A percentile compares a stretch with the other conserved stretches of the same genome.
These are phyloP conservation scores for Coptotermes formosanus DNA, from an alignment of 1,140 invertebrate genomes.

Conservation along the genomic window DNA sequence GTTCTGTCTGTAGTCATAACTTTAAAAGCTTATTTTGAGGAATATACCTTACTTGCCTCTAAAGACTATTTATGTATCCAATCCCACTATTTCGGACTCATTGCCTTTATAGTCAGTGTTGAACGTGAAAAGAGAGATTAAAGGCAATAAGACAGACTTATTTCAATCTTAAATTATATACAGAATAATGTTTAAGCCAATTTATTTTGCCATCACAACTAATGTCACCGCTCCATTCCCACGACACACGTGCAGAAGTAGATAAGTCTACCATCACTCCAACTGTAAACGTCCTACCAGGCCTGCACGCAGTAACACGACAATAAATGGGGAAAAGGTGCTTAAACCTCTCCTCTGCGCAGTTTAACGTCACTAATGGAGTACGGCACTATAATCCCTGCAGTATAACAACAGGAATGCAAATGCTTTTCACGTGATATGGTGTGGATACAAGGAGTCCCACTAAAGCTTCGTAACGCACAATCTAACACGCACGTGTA, in stretches of 20 bases:
- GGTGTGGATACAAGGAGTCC: not conserved
- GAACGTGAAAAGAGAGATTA: not conserved
- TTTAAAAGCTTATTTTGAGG: no score
- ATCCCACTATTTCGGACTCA: not conserved
- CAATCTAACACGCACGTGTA: not conserved
- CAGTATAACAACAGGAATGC: not conserved
- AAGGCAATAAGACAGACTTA: not conserved
- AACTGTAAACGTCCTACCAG: no score
- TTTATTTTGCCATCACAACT: not conserved
- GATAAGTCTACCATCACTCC: not conserved
- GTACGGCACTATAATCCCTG: not conserved
- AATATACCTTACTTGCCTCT: not conserved
- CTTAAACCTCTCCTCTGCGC: not conserved
- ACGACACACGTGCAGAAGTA: not conserved
- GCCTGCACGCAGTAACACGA: no score
- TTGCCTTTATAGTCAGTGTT: not conserved
- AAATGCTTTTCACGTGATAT: not conserved
- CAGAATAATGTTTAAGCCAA: not conserved
- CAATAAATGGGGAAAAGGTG: not conserved
- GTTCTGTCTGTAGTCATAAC: no score
- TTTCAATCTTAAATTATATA: not conserved
- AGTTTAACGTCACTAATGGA: not conserved
- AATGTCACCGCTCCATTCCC: not conserved
- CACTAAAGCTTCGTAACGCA: not conserved
- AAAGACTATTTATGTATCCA: not conserved